Evolutionary conservation across 2,113 vertebrate species (phyloP).

Genomic region (Sebastes fasciatus): DNA sequence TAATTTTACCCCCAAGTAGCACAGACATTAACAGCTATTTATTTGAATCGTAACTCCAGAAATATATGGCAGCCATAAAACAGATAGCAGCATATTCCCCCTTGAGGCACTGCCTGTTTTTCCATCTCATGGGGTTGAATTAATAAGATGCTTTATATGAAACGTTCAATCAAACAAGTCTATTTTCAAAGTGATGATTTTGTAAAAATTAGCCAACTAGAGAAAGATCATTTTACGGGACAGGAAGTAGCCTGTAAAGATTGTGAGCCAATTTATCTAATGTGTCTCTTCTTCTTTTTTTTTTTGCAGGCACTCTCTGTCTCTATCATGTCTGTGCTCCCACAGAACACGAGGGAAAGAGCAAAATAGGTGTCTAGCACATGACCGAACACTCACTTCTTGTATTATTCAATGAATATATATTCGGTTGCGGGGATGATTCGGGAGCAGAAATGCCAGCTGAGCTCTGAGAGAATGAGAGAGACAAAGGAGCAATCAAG

Average conservation of each 20-base stretch:
- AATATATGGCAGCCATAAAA: conserved; percentile 68
- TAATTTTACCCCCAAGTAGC: conserved; percentile 60
- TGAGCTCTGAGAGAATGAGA: conserved; percentile 49
- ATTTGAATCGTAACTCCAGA: conserved; percentile 60
- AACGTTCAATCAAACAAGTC: conserved; percentile 61
- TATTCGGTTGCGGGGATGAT: conserved; percentile 46
- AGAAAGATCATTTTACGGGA: conserved; percentile 48
- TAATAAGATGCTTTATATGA: conserved; percentile 59
- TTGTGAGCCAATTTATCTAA: conserved; percentile 51
- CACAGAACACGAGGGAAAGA: conserved; percentile 35
- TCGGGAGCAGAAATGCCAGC: conserved; percentile 39
- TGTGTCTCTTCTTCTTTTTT: conserved; percentile 21
- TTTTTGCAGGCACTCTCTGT: conserved; percentile 4
- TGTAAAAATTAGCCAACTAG: conserved; percentile 51
- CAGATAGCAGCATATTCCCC: conserved; percentile 51
- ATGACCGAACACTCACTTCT: conserved; percentile 47
- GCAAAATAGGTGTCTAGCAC: conserved; percentile 49
- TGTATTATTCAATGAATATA: conserved; percentile 69
- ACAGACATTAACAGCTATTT: conserved; percentile 65
- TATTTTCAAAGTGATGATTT: conserved; percentile 62
- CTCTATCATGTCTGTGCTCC: conserved; percentile 31
- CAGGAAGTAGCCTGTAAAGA: conserved; percentile 40
- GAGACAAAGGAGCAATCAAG: conserved; percentile 66
- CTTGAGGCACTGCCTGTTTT: conserved; percentile 48
- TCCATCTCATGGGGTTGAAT: conserved; percentile 58